phyloP scores from a whole-genome alignment of 2,888 invertebrate species.

The Malthinus seriepunctatus region DNA sequence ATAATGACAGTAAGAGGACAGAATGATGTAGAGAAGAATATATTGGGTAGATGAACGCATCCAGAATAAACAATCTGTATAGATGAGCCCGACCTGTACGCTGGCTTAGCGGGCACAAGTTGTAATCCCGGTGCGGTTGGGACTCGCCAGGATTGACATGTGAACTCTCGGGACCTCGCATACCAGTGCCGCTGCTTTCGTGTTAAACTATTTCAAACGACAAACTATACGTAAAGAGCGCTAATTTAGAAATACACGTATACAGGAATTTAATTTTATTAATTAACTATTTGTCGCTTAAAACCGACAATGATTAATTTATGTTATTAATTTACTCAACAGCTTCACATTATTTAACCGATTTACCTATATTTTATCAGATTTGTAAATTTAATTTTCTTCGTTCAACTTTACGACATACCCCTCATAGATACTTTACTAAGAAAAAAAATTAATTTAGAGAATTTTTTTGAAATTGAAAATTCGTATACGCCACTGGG shows the following conservation, averaged over 20 bases:
- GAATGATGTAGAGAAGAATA: constrained; percentile 23
- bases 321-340: not conserved
- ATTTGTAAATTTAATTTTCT: not conserved
- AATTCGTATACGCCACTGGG: constrained; percentile 15
- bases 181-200: constrained; percentile 33
- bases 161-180: constrained; percentile 34
- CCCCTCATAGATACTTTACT: not conserved
- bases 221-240: constrained; percentile 9
- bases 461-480: not conserved
- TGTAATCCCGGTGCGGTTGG: constrained; percentile 43
- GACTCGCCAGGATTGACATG: constrained; percentile 37
- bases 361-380: not conserved
- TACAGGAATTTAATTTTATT: not conserved
- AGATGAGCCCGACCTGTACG: constrained; percentile 39
- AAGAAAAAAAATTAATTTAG: not conserved
- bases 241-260: not conserved
- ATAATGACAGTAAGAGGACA: constrained; percentile 15
- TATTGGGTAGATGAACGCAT: constrained; percentile 38
- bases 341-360: not conserved
- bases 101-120: constrained; percentile 43
- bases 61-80: constrained; percentile 45
- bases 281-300: not conserved
- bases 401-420: not conserved
- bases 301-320: not conserved
- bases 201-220: constrained; percentile 30